Percentiles rank a stretch among this genome's conserved stretches.
These are phyloP conservation scores for Eumeta japonica DNA, from an alignment of 1,140 invertebrate species.

Conservation along the genomic window DNA sequence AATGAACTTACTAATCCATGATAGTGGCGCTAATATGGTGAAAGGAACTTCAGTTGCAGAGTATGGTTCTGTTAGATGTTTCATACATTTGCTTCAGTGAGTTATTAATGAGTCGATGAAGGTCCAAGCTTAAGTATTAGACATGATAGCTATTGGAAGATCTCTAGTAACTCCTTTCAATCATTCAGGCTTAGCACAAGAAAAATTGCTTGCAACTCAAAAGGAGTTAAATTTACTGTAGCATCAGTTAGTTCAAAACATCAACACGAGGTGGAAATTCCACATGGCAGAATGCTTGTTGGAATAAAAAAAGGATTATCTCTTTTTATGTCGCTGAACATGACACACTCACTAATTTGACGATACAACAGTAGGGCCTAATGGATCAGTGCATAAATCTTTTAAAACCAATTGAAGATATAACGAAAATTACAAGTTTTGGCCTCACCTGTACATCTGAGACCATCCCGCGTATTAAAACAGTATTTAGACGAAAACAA, in stretches of 20 bases:
- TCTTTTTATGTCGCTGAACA: no score
- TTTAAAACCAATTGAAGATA: no score
- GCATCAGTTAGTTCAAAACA: slow-evolving; percentile 24
- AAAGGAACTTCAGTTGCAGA: slow-evolving; percentile 16
- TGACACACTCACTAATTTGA: no score
- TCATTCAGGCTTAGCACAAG: no score
- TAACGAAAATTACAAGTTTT: no score
- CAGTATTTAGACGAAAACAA: no score
- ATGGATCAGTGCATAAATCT: no score
- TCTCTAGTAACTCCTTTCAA: slow-evolving; percentile 23
- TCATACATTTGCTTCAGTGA: slow-evolving; percentile 19
- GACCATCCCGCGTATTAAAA: slow-evolving; percentile 17
- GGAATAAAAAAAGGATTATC: no score
- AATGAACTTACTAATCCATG: slow-evolving; percentile 18
- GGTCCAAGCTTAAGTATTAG: slow-evolving; percentile 16
- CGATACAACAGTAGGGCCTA: no score
- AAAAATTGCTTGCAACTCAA: no score
- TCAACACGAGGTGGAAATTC: slow-evolving; percentile 22
- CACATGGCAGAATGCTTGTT: slow-evolving; percentile 20
- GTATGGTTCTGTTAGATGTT: slow-evolving; percentile 25
- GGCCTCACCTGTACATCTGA: slow-evolving; percentile 19
- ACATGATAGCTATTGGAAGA: no score
- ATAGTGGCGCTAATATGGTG: no score
- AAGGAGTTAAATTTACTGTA: slow-evolving; percentile 20
- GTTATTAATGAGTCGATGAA: slow-evolving; percentile 15